phyloP scores from a whole-genome alignment of 2,113 vertebrate genomes.

The Nannobrachium achirus region DNA sequence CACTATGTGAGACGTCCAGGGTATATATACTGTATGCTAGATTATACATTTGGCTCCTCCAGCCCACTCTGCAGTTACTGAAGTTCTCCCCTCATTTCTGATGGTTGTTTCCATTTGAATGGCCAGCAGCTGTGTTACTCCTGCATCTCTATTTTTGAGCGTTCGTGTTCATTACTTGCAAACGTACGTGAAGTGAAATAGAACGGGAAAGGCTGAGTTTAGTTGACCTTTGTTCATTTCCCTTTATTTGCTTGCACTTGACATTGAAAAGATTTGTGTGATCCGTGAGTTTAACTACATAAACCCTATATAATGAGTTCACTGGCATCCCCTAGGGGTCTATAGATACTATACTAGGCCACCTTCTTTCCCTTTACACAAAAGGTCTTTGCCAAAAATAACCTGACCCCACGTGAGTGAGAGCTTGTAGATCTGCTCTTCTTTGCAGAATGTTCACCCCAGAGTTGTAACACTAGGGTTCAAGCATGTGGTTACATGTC shows the following conservation, averaged over 20 bases:
- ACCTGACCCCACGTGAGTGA: too few relatives aligned
- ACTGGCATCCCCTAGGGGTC: too few relatives aligned
- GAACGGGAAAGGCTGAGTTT: constrained; percentile 29
- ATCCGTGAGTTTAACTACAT: neutral
- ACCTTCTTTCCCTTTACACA: too few relatives aligned
- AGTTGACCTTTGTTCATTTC: constrained; percentile 25
- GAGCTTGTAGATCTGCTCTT: too few relatives aligned
- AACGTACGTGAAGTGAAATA: neutral
- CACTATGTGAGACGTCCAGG: constrained; percentile 20
- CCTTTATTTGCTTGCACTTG: constrained; percentile 13
- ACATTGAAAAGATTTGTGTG: neutral
- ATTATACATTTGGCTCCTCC: constrained; percentile 17
- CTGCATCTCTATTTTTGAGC: constrained; percentile 21
- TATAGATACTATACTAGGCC: too few relatives aligned
- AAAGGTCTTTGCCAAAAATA: too few relatives aligned
- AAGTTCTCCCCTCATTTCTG: constrained; percentile 16
- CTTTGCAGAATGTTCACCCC: too few relatives aligned
- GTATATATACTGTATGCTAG: constrained; percentile 1
- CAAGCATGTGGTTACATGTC: too few relatives aligned
- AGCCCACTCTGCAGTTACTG: constrained; percentile 10
- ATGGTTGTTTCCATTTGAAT: constrained; percentile 26
- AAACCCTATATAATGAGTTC: neutral
- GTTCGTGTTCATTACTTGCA: constrained; percentile 15
- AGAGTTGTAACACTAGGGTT: too few relatives aligned
- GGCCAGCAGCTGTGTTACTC: neutral